Evolutionary conservation across 1,140 invertebrate species (phyloP).

Genomic region (Latrodectus geometricus): DNA sequence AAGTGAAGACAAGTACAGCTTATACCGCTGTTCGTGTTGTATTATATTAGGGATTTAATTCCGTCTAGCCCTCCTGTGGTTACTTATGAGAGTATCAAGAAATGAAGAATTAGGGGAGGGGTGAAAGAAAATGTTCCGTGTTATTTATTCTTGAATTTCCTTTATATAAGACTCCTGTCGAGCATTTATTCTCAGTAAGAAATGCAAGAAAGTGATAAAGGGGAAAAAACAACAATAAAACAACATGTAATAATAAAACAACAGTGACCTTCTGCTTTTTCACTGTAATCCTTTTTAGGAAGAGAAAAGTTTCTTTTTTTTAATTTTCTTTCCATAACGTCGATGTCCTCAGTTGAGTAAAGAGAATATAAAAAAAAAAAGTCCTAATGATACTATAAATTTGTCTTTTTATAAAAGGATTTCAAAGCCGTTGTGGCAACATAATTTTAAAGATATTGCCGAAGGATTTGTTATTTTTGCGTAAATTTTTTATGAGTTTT

Average conservation of each 20-base stretch:
- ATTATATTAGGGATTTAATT: background rate
- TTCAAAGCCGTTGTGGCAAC: constrained; percentile 42
- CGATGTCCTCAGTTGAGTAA: background rate
- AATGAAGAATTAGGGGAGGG: background rate
- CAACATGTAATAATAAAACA: background rate
- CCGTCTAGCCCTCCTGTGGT: background rate
- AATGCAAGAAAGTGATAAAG: background rate
- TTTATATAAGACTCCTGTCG: background rate
- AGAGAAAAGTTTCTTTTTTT: background rate
- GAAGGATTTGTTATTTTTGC: no score
- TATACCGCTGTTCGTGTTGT: background rate
- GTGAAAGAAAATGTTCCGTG: background rate
- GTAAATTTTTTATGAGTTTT: no score
- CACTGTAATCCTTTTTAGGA: constrained; percentile 24
- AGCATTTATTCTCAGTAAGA: background rate
- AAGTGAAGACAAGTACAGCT: no score
- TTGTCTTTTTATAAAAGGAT: constrained; percentile 48
- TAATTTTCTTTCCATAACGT: background rate
- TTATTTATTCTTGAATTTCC: background rate
- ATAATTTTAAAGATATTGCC: constrained; percentile 43
- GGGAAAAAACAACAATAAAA: background rate
- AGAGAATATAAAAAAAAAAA: constrained; percentile 17
- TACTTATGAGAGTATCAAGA: no score
- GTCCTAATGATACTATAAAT: constrained; percentile 45
- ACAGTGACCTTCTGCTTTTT: background rate